Evolutionary conservation across 1,140 invertebrate genomes (phyloP).

Genomic region (Procambarus virginalis): DNA sequence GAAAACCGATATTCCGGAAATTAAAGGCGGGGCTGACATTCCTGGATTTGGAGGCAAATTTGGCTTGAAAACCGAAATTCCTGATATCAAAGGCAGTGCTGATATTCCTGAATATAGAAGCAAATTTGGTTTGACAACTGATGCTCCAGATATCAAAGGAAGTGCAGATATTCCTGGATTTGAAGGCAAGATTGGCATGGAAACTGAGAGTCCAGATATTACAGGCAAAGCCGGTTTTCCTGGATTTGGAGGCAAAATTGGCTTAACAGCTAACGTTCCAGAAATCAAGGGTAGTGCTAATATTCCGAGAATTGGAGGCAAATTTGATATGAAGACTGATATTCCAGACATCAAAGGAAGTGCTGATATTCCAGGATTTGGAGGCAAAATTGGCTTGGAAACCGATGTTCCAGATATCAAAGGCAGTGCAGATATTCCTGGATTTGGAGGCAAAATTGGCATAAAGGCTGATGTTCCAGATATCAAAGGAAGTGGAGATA

Average conservation of each 20-base stretch:
- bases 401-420: background rate
- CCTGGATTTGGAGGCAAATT: background rate
- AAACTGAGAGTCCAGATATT: conserved; percentile 1
- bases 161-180: background rate
- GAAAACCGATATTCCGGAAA: background rate
- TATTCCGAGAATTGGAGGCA: conserved; percentile 5
- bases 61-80: background rate
- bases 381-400: background rate
- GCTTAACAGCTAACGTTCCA: conserved; percentile 18
- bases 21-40: background rate
- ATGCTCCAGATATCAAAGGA: background rate
- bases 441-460: background rate
- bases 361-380: background rate
- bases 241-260: conserved; percentile 23
- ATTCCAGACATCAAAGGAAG: background rate
- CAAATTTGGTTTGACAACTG: background rate
- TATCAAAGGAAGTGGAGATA: conserved; percentile 9
- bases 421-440: no score
- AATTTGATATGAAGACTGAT: background rate
- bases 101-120: conserved; percentile 15
- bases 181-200: background rate
- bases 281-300: conserved; percentile 17
- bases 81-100: conserved; percentile 5
- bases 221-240: background rate
- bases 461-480: conserved; percentile 4